Evolutionary conservation across 2,888 invertebrate genomes (phyloP), one percentile per base, ranked within the genome.

Genomic region (Macrostomum cliftonense): DNA sequence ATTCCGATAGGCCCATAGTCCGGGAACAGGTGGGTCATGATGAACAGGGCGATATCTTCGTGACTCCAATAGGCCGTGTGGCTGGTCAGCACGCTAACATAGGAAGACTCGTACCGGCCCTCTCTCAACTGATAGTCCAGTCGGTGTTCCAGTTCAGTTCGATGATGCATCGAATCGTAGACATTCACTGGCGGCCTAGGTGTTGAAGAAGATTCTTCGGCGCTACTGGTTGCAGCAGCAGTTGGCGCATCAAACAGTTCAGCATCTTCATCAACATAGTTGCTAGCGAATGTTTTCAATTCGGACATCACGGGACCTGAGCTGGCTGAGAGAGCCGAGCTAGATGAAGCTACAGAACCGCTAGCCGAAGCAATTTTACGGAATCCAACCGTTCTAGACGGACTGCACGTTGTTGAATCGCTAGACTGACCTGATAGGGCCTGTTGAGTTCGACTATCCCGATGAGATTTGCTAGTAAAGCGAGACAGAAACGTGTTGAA

Each of bases 21-120:
- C 5, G 38, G 40, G 39, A 54, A 54, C 19, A 58, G 42, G 17
- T 67, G 63, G 9, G 60, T 74, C 45, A 78, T 65, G 50, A 78
- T 71, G 63, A 79, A 79, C 64, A 75, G 75, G 16, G 77, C 77
- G 37, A 78, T 74, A 57, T 79, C 79, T 47, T 74, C 74, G 58
- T 76, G 77, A 56, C 68, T 73, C 79, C 79, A 79, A 63, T 79
- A 79, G 36, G 75, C 73, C 1, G 78, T 77, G 63, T 79, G 79
- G 1, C 77, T 77, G 37, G 77, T 77, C 45, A 78, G 69, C 40
- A 76, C 75, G 43, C 76, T 74, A 47, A 77, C 67, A 63, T 78
- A 78, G 56, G 75, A 74, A 56, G 73, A 74, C 43, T 75, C 75
- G 58, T 77, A 70, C 49, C 75, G 75, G 37, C 75, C 74, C 47